These are phyloP conservation scores for Steinernema scapterisci DNA, from an alignment of 2,888 invertebrate species.

Conservation along the genomic window DNA sequence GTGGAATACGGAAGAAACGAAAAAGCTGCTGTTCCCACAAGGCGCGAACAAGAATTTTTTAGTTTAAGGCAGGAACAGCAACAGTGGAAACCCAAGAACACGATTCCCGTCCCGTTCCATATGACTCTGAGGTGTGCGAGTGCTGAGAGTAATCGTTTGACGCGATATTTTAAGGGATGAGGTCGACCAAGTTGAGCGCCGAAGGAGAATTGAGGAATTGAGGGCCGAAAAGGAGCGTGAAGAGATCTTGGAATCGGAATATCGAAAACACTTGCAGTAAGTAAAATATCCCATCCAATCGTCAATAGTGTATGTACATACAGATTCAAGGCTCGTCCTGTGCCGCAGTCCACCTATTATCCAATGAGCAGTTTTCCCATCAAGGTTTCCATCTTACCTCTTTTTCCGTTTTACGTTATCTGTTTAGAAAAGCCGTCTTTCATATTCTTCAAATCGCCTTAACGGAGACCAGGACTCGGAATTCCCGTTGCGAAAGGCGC, in stretches of 20 bases:
- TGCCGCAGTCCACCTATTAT: conserved; percentile 34
- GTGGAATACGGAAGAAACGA: background rate
- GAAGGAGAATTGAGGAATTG: background rate
- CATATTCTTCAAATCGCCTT: conserved; percentile 11
- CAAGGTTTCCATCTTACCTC: background rate
- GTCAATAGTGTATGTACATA: background rate
- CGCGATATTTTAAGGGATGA: background rate
- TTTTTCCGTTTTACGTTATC: background rate
- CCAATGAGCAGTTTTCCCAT: conserved; percentile 24
- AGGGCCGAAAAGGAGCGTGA: conserved; percentile 12
- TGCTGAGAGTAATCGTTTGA: too few species aligned
- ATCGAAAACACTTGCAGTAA: conserved; percentile 6
- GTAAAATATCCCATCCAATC: background rate
- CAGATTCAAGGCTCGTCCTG: conserved; percentile 34
- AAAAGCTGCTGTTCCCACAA: background rate
- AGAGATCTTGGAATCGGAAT: background rate
- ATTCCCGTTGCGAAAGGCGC: background rate
- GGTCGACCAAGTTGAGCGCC: background rate
- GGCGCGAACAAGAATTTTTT: background rate
- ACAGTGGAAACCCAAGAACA: conserved; percentile 4
- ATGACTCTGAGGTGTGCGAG: conserved; percentile 2
- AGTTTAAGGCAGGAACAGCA: background rate
- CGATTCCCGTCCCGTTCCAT: background rate
- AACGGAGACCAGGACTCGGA: background rate
- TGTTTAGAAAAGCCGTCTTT: conserved; percentile 11